Conservation (phyloP, 2,797 vertebrate genomes). For the Bovichtus variegatus region DNA sequence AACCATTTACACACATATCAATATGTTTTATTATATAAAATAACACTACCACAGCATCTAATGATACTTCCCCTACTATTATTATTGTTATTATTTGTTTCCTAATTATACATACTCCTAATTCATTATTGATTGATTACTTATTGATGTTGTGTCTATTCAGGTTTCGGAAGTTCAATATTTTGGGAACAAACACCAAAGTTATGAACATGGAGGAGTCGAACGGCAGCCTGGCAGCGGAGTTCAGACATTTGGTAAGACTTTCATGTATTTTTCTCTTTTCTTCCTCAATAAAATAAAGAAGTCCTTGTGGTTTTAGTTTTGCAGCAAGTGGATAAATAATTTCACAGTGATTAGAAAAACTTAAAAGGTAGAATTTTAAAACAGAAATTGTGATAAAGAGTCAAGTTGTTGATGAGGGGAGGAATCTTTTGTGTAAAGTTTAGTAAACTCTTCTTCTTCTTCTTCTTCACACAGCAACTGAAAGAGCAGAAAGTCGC, state of each 20-base stretch:
- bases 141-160: not conserved
- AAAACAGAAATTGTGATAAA: no score
- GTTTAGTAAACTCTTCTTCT: no score
- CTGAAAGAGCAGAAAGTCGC: constrained; percentile 96
- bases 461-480: constrained; percentile 84
- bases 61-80: no score
- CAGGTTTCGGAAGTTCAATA: constrained; percentile 95
- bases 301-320: not conserved
- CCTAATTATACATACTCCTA: no score
- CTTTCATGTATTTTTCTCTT: fast-evolving
- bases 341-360: not conserved
- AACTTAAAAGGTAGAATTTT: fast-evolving
- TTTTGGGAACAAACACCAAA: constrained; percentile 94
- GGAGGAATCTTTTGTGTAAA: not conserved
- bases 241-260: constrained; percentile 95
- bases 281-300: not conserved
- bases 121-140: no score
- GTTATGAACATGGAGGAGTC: constrained; percentile 99
- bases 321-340: not conserved
- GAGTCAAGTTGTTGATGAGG: no score
- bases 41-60: no score
- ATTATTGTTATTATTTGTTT: no score
- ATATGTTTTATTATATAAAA: no score
- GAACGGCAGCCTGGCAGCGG: constrained; percentile 94
- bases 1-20: not conserved